Evolutionary conservation across 2,113 vertebrate species (phyloP).

Genomic region (Hyaena hyaena): DNA sequence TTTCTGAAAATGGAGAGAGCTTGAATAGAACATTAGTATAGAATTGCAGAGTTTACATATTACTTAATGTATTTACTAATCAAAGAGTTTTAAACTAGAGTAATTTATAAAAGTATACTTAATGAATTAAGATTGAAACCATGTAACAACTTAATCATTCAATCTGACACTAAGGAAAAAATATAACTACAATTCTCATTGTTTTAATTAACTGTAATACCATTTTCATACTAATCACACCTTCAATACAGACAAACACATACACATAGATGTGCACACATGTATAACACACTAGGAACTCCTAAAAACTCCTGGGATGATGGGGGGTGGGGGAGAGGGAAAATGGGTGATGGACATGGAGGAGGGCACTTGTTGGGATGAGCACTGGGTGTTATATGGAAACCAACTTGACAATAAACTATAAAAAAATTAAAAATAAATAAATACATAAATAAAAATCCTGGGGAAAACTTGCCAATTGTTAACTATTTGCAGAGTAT

Average conservation of each 20-base stretch:
- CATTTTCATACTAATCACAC: background rate
- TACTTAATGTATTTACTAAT: background rate
- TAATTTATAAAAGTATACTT: background rate
- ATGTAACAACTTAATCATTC: background rate
- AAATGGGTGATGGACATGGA: no score
- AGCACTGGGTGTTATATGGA: no score
- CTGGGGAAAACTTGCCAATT: background rate
- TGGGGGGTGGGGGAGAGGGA: no score
- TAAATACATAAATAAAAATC: no score
- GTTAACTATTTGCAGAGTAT: background rate
- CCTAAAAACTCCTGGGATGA: background rate
- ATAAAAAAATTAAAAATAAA: no score
- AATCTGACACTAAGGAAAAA: background rate
- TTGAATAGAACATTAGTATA: background rate
- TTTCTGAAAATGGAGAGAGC: constrained; percentile 27
- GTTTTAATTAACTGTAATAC: background rate
- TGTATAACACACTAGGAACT: background rate
- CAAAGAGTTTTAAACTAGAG: constrained; percentile 16
- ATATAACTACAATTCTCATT: background rate
- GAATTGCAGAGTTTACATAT: background rate
- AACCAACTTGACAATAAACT: no score
- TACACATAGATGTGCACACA: background rate
- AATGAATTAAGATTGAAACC: background rate
- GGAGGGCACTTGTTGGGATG: no score
- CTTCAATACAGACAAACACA: background rate